phyloP scores from a whole-genome alignment of 2,797 vertebrate species.

The Cuniculus paca region DNA sequence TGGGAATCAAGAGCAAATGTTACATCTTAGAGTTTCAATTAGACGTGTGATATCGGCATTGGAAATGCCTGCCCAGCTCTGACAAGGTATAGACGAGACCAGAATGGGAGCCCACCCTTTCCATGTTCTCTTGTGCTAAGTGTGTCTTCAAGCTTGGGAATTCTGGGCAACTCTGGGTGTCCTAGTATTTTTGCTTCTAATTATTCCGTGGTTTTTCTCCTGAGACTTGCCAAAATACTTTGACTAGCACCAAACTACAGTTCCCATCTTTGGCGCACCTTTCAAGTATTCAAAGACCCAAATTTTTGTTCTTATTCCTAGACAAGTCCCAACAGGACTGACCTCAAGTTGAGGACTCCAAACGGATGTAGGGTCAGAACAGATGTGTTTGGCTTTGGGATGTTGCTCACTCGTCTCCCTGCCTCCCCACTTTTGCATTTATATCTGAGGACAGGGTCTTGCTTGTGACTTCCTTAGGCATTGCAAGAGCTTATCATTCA shows the following conservation, averaged over 20 bases:
- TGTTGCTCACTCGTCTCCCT: background rate
- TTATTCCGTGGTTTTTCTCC: constrained; percentile 47
- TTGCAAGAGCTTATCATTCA: background rate
- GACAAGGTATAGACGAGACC: background rate
- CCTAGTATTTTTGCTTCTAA: constrained; percentile 57
- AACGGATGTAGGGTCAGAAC: background rate
- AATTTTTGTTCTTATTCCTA: background rate
- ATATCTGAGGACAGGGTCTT: background rate
- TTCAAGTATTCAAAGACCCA: background rate
- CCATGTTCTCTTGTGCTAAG: background rate
- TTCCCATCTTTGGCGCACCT: background rate
- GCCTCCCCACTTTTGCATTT: background rate
- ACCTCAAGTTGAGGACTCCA: background rate
- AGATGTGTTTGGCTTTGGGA: background rate
- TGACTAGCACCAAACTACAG: background rate
- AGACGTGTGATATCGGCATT: background rate
- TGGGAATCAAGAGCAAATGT: constrained; percentile 29
- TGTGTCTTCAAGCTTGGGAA: constrained; percentile 48
- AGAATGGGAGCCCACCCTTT: background rate
- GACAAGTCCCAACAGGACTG: background rate
- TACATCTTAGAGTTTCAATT: constrained; percentile 31
- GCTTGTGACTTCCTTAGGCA: background rate
- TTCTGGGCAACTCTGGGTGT: constrained; percentile 54
- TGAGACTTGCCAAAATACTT: constrained; percentile 19
- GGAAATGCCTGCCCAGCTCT: background rate